These are phyloP conservation scores for Xestoiulus laeticollis DNA, from an alignment of 2,888 invertebrate species.

Conservation along the genomic window DNA sequence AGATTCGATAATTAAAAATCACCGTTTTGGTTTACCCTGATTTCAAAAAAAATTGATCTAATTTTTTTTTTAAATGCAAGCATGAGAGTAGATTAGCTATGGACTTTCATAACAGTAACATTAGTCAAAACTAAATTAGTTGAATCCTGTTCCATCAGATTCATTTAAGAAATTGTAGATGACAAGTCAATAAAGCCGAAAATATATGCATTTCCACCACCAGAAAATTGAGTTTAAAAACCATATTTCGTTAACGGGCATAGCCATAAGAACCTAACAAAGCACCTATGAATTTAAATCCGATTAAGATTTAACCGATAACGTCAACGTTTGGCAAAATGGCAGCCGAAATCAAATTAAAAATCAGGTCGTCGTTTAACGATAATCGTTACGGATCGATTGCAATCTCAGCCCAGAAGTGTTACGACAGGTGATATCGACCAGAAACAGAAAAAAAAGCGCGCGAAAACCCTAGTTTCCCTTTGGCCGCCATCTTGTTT, in stretches of 20 bases:
- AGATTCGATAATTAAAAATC: neutral
- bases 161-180: too few relatives aligned
- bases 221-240: too few relatives aligned
- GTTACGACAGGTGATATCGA: constrained; percentile 1
- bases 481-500: neutral
- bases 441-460: neutral
- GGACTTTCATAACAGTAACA: too few relatives aligned
- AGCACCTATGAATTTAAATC: neutral
- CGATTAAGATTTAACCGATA: neutral
- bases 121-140: too few relatives aligned
- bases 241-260: too few relatives aligned
- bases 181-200: too few relatives aligned
- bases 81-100: too few relatives aligned
- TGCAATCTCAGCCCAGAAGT: neutral
- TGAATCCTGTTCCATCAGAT: too few relatives aligned
- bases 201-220: neutral
- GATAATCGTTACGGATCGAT: neutral
- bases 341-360: neutral
- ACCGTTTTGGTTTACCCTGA: neutral
- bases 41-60: too few relatives aligned
- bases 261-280: neutral
- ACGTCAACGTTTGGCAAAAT: neutral
- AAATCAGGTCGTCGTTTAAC: neutral
- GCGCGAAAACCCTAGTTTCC: neutral
- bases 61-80: too few relatives aligned